phyloP scores from a whole-genome alignment of 2,797 vertebrate species.

The Dipus sagitta region DNA sequence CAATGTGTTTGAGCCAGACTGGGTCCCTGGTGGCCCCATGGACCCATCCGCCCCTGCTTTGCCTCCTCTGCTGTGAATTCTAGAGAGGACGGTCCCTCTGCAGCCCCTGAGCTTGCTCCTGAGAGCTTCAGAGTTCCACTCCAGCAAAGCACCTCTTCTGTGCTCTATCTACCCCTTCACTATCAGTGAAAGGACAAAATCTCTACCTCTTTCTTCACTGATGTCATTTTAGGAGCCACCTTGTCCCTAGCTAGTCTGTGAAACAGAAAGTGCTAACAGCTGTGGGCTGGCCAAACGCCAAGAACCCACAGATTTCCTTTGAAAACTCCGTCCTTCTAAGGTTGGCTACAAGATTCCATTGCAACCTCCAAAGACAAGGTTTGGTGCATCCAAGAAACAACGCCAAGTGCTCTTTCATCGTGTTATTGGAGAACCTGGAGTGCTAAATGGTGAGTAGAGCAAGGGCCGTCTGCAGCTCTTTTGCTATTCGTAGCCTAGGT shows the following conservation, averaged over 20 bases:
- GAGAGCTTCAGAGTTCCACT: background rate
- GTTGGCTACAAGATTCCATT: background rate
- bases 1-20: background rate
- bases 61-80: background rate
- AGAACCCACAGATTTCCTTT: background rate
- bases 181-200: background rate
- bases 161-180: background rate
- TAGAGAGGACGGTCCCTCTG: background rate
- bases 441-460: slow-evolving; percentile 40
- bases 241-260: background rate
- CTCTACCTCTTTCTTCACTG: background rate
- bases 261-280: slow-evolving; percentile 22
- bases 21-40: background rate
- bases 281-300: background rate
- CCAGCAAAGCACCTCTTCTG: background rate
- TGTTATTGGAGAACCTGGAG: slow-evolving; percentile 36
- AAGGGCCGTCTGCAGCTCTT: background rate
- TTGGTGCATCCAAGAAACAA: background rate
- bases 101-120: background rate
- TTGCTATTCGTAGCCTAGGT: slow-evolving; percentile 12
- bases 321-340: background rate
- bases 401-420: slow-evolving; percentile 18
- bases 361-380: background rate
- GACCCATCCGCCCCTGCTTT: background rate
- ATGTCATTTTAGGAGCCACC: slow-evolving; percentile 30